Base-by-base conservation (phyloP, 2,113 vertebrate genomes). In the Ceyx cyanopectus region DNA sequence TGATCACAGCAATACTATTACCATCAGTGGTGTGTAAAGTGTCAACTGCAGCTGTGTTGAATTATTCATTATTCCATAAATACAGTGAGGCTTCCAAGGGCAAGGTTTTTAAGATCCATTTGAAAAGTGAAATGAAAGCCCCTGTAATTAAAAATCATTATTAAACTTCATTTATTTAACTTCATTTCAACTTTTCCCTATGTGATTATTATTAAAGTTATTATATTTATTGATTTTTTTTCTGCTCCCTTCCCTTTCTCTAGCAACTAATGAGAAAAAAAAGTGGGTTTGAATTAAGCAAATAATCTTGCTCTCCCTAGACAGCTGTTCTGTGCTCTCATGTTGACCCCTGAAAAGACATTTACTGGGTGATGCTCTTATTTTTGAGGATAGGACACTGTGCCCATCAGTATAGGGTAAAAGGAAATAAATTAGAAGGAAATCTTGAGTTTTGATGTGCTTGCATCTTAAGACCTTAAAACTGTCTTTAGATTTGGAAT, bases 1-100 rank as follows among this genome's bases (percentile, higher is more conserved):
- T 94, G 96, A 95, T 96, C 95, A 91, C 82, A 87, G 90, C 63
- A 58, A 67, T 63, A 86, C 87, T 89, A 26, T 92, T 95, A 85
- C 85, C 78, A 69, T 93, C 94, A 85, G 81, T 91, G 84, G 37
- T 96, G 85, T 92, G 92, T 89, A 81, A 95, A 96, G 92, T 93
- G 93, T 96, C 89, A 81, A 57, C 91, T 96, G 83, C 87, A 95
- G 93, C 90, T 93, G 87, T 87, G 85, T 85, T 95, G 95, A 95
- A 96, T 97, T 96, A 97, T 96, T 97, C 96, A 95, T 95, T 95
- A 85, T 94, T 94, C 92, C 74, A 81, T 94, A 94, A 96, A 81
- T 66, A 93, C 50, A 83, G 92, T 13, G 61, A 95, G 86, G 86
- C 84, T 97, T 94, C 86, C 84, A 83, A 94, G 91, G 94, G 83